These are phyloP conservation scores for Cettia cetti DNA, from an alignment of 2,113 vertebrate species.

Conservation along the genomic window DNA sequence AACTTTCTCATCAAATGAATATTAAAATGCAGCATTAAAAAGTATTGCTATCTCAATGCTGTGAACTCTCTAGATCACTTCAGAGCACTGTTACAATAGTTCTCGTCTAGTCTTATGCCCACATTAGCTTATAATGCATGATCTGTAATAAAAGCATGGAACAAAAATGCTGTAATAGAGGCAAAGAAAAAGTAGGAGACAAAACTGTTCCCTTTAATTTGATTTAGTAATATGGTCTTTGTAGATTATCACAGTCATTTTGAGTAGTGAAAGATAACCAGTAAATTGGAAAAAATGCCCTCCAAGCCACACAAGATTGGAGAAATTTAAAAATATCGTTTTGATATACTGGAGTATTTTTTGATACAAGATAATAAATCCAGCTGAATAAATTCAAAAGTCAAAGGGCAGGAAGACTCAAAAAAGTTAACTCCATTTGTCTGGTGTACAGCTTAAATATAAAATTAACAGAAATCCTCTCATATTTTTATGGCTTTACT, in stretches of 20 bases:
- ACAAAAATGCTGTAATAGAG: neutral
- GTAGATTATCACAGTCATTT: neutral
- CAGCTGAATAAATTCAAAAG: neutral
- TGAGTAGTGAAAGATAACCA: neutral
- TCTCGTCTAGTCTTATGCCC: neutral
- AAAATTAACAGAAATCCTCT: neutral
- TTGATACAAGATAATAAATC: neutral
- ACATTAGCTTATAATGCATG: neutral
- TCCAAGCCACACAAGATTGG: neutral
- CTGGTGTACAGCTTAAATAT: neutral
- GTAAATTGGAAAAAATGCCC: neutral
- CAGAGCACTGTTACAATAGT: neutral
- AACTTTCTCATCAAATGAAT: neutral
- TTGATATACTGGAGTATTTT: neutral
- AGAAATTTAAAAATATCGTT: neutral
- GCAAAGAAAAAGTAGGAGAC: neutral
- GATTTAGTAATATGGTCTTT: neutral
- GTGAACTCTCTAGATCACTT: neutral
- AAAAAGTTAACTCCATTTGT: neutral
- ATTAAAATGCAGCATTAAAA: neutral
- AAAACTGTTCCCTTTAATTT: neutral
- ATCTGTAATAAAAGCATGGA: neutral
- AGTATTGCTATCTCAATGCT: neutral
- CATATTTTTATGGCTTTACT: neutral
- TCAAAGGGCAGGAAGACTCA: neutral